phyloP scores from a whole-genome alignment of 2,113 vertebrate species.

The Tragulus kanchil region DNA sequence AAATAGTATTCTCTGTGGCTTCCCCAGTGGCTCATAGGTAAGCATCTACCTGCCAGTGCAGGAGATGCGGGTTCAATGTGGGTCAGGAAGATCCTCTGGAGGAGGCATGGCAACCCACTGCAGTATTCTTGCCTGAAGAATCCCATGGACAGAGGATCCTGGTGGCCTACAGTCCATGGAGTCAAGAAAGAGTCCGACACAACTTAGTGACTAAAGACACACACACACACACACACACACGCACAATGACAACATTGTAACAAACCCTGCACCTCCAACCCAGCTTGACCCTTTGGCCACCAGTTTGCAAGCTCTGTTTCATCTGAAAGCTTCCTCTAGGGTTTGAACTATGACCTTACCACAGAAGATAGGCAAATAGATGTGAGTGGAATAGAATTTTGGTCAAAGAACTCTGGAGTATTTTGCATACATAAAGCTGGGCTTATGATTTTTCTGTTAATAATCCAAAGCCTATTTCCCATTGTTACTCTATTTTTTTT shows the following conservation, averaged over 20 bases:
- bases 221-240: background rate
- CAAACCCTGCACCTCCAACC: rapidly evolving
- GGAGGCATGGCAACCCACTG: background rate
- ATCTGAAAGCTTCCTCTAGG: background rate
- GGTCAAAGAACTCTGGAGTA: background rate
- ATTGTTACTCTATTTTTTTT: slow-evolving; percentile 58
- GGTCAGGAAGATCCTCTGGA: background rate
- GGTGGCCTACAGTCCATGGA: background rate
- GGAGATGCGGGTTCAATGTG: background rate
- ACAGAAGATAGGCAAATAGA: background rate
- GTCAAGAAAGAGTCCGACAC: background rate
- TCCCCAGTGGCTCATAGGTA: background rate
- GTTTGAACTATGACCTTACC: background rate
- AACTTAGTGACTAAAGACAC: background rate
- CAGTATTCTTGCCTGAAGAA: background rate
- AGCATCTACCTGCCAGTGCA: background rate
- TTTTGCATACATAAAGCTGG: background rate
- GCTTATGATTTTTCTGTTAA: background rate
- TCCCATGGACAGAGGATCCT: background rate
- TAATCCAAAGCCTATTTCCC: slow-evolving; percentile 65
- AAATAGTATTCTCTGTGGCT: background rate
- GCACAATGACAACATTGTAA: rapidly evolving
- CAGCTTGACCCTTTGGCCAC: background rate
- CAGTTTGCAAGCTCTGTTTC: background rate
- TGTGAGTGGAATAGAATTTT: background rate